A percentile compares a stretch with the other conserved stretches of the same genome.
These are phyloP conservation scores for Alviniconcha strummeri DNA, from an alignment of 2,888 invertebrate genomes.

Conservation along the genomic window DNA sequence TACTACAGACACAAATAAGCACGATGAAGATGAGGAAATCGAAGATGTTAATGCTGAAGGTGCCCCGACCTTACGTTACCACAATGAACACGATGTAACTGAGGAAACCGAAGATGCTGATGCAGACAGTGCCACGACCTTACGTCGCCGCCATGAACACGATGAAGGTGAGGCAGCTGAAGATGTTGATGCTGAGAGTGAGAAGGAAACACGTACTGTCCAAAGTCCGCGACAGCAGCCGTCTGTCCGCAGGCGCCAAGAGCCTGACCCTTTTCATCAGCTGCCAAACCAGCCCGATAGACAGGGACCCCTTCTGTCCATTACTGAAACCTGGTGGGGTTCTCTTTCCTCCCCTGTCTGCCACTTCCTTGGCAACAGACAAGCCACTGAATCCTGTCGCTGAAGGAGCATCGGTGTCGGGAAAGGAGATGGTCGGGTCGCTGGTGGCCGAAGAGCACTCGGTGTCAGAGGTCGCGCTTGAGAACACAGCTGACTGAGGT, in stretches of 20 bases:
- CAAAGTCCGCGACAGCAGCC: background rate
- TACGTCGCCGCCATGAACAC: background rate
- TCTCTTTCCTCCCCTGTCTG: no score
- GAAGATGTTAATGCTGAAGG: no score
- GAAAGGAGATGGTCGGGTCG: no score
- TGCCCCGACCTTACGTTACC: background rate
- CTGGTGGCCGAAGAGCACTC: no score
- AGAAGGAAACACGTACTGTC: slow-evolving; percentile 16
- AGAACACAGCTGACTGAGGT: no score
- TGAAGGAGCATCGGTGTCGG: no score
- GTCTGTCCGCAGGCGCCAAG: background rate
- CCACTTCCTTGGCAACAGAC: no score
- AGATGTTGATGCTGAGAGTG: slow-evolving; percentile 10
- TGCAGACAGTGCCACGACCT: background rate
- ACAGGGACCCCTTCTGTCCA: background rate
- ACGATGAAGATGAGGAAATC: no score
- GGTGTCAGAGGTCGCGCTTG: no score
- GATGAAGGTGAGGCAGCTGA: slow-evolving; percentile 8
- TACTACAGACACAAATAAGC: background rate
- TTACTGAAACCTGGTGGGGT: no score
- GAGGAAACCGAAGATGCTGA: slow-evolving; percentile 7
- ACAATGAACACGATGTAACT: background rate
- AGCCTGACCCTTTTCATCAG: background rate
- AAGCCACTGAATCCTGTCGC: no score
- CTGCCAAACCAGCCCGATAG: background rate